Conservation (phyloP, 2,113 vertebrate genomes). For the Haemorhous mexicanus region DNA sequence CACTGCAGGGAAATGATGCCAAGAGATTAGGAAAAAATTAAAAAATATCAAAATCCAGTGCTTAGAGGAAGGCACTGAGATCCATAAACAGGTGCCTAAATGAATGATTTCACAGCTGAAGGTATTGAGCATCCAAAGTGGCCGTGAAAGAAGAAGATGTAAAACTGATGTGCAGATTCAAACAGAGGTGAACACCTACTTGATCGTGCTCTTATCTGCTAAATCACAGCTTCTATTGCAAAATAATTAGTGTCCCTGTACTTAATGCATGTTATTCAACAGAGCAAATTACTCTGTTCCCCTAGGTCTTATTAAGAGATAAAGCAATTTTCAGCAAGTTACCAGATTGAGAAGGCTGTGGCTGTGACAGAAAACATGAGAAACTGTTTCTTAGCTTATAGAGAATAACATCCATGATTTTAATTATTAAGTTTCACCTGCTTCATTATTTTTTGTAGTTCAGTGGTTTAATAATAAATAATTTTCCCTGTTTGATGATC, state of each 20-base stretch:
- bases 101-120: background rate
- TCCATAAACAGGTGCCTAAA: background rate
- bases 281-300: constrained; percentile 24
- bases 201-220: background rate
- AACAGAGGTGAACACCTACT: background rate
- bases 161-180: background rate
- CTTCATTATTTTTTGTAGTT: background rate
- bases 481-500: background rate
- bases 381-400: background rate
- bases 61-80: background rate
- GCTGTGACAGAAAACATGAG: background rate
- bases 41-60: background rate
- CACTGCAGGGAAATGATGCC: background rate
- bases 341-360: background rate
- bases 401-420: background rate
- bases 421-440: background rate
- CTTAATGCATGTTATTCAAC: constrained; percentile 32
- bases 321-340: constrained; percentile 44
- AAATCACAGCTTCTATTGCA: constrained; percentile 1
- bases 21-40: background rate
- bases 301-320: constrained; percentile 38
- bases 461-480: background rate
- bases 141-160: background rate
- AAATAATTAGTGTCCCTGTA: background rate
- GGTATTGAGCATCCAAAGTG: background rate